Percentiles rank a stretch among this genome's conserved stretches.
These are phyloP conservation scores for Podocnemis expansa DNA, from an alignment of 2,113 vertebrate genomes.

Conservation along the genomic window DNA sequence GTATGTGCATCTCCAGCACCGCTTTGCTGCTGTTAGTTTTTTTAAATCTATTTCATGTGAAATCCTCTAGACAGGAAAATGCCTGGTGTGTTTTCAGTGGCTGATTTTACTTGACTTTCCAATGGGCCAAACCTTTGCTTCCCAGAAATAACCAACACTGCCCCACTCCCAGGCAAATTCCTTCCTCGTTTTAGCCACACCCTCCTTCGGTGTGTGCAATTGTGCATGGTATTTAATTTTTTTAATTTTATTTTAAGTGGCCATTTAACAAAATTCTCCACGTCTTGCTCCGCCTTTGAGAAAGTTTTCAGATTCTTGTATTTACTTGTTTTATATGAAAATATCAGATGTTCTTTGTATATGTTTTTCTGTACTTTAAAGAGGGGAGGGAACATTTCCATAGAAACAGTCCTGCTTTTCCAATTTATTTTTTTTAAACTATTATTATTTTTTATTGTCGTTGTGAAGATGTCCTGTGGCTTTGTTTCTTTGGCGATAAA, in stretches of 20 bases:
- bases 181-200: neutral
- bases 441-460: slow-evolving; percentile 73
- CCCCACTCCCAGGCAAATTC: neutral
- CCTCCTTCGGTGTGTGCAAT: neutral
- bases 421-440: slow-evolving; percentile 52
- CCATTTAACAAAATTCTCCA: slow-evolving; percentile 24
- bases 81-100: neutral
- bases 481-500: slow-evolving; percentile 69
- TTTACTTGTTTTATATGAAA: slow-evolving; percentile 76
- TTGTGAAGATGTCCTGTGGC: slow-evolving; percentile 75
- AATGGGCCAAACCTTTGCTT: slow-evolving; percentile 17
- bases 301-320: slow-evolving; percentile 68
- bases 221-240: slow-evolving; percentile 59
- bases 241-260: slow-evolving; percentile 38
- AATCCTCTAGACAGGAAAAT: neutral
- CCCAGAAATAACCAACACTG: neutral
- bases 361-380: slow-evolving; percentile 50
- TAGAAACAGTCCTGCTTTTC: slow-evolving; percentile 66
- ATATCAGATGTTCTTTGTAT: slow-evolving; percentile 62
- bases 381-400: slow-evolving; percentile 59
- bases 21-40: neutral
- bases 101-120: slow-evolving; percentile 4
- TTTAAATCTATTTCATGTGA: neutral
- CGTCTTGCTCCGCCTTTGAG: slow-evolving; percentile 63
- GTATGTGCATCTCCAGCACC: neutral